Evolutionary conservation across 2,797 vertebrate species (phyloP), one percentile per base, ranked within the genome.

Genomic region (Psittacula derbiana): DNA sequence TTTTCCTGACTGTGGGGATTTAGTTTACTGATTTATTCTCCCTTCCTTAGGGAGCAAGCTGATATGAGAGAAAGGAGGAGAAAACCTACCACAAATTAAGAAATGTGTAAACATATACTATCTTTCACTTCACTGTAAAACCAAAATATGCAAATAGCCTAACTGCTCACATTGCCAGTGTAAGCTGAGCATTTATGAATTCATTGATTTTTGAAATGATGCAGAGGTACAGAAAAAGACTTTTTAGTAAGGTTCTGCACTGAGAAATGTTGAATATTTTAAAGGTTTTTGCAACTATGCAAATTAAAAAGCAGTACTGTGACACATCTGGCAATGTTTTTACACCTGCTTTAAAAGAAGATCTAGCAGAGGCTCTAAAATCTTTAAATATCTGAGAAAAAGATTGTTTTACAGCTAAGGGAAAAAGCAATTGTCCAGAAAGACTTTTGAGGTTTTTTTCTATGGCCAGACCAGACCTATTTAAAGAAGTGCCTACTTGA

Each of bases 111-210:
- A 71, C 49, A 92, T 30, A 64, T 74, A 40, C 31, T 43, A 21
- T 67, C 15, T 36, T 60, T 92, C 57, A 78, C 19, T 36, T 50
- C 27, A 61, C 17, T 43, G 30, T 83, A 94, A 93, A 23, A 43
- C 69, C 83, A 71, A 69, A 85, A 96, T 79, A 30, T 24, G 25
- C 4, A 30, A 83, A 31, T 17, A 58, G 24, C 52, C 18, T 82
- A 23, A 66, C 67, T 96, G 27, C 62, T 95, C 86, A 41, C 25
- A 58, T 76, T 92, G 86, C 31, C 62, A 73, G 61, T 10, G 65
- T 85, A 72, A 66, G 58, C 36, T 64, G 88, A 91, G 18, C 12
- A 78, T 94, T 96, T 90, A 81, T 87, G 72, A 94, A 86, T 50
- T 28, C 10, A 80, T 31, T 69, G 87, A 49, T 95, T 65, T 94